Evolutionary conservation across 92 coral and sea anemone genomes (phyloP), one percentile per base, ranked within the genome.

Genomic region (Epizoanthus rinbou): DNA sequence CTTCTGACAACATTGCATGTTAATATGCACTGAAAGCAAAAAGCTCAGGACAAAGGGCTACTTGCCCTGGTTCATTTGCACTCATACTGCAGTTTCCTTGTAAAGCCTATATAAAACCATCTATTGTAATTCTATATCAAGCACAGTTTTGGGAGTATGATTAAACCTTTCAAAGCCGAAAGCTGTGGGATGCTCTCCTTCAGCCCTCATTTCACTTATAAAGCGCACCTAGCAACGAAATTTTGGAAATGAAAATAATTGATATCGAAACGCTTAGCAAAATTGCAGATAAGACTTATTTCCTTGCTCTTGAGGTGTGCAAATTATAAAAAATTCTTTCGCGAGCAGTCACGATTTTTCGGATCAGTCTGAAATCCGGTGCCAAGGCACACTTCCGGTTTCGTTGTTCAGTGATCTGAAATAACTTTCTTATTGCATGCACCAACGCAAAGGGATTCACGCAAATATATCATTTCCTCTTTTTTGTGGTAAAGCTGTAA

Each of bases 381-480:
- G 69, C n/a, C 82, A 58, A 78, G 45, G 82, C 59, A 78, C 62
- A 41, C 82, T 78, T 78, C 82, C 82, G 69, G 82, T 78, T 78
- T 67, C 28, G 21, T 18, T 41, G 71, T 63, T 63, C 41, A 62
- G 22, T 37, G 58, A 35, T 15, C 76, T 71, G 24, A 65, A 59
- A 31, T 59, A 37, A 13, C 25, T 8, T 76, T 33, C 70, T 47
- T 18, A 35, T 28, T 28, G 66, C 23, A 56, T 62, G 60, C 33
- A 59, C 82, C 82, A 62, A 78, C 71, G 47, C 82, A 64, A 74
- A 54, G 66, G n/a, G n/a, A n/a, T n/a, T n/a, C n/a, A 78, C 71
- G 47, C 82, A 64, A 74, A 54, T 53, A 56, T 17, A 60, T 33
- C 22, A 47, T 71, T 71, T 6, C 54, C 57, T 71, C 57, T 39